Evolutionary conservation across 2,797 vertebrate species (phyloP), one percentile per base, ranked within the genome.

Genomic region (Lepilemur ruficaudatus): DNA sequence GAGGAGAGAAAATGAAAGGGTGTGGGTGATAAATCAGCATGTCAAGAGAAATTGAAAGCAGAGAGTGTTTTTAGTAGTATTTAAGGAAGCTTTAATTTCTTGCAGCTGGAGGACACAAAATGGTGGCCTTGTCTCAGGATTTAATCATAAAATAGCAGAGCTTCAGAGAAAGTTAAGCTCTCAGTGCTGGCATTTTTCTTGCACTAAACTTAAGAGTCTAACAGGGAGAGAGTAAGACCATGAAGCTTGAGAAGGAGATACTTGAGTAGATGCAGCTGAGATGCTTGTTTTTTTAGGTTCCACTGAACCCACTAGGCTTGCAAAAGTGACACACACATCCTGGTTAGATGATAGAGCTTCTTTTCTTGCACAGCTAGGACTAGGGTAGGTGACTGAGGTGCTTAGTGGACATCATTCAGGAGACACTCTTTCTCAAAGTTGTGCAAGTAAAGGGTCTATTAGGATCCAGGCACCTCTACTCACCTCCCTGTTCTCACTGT

Each of bases 51-150:
- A 69, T 2, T 75, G 65, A 93, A 88, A 83, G 32, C 57, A 50
- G 22, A 65, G 11, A 93, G 22, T 93, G n/a, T 80, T 88, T 89
- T 83, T n/a, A 38, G 30, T 69, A 87, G 65, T 93, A 93, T 80
- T 96, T 91, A 95, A 75, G 41, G 65, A 93, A 93, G 89, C 50
- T 11, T 92, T 97, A 87, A 93, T 84, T 93, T 93, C 43, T 88
- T 91, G 72, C 78, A 92, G 72, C 70, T 94, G 50, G 75, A 93
- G 52, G n/a, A 7, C 59, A 84, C 17, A 88, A 81, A 95, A 76
- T 91, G 15, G 93, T 84, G 13, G 20, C 28, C 11, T 50, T 94
- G 22, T 23, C 57, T 93, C 57, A 35, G 5, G 13, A 67, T 72
- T 92, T 94, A 83, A 75, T 92, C 1, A 18, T 48, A 70, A 93